A percentile compares a stretch with the other conserved stretches of the same genome.
These are phyloP conservation scores for Rhysida immarginata DNA, from an alignment of 1,140 invertebrate species.

Conservation along the genomic window DNA sequence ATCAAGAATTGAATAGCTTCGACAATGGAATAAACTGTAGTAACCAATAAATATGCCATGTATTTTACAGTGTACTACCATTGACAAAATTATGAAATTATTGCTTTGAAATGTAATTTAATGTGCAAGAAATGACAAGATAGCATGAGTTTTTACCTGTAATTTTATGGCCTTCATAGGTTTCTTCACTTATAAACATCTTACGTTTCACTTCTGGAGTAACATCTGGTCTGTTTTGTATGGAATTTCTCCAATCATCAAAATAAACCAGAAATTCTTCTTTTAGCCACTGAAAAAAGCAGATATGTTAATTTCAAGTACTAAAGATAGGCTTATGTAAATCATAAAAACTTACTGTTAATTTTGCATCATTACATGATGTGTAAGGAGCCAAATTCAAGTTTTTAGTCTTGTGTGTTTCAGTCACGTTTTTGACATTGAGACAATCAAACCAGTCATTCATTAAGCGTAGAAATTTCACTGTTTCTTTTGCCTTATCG, in stretches of 20 bases:
- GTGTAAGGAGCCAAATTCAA: background rate
- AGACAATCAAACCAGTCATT: conserved; percentile 2
- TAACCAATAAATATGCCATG: too few species aligned
- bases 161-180: conserved; percentile 1
- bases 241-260: background rate
- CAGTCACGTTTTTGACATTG: background rate
- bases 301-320: background rate
- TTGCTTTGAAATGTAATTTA: background rate
- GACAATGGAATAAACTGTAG: background rate
- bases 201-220: background rate
- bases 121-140: background rate
- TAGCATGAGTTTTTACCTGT: background rate
- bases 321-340: background rate
- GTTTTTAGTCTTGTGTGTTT: background rate
- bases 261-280: background rate
- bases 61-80: background rate
- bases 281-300: conserved; percentile 4
- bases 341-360: conserved; percentile 2
- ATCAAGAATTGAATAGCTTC: background rate
- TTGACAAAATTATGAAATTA: background rate
- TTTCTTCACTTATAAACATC: conserved; percentile 3
- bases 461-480: background rate
- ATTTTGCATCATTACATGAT: background rate
- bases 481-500: conserved; percentile 3
- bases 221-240: background rate